A percentile compares a stretch with the other conserved stretches of the same genome.
Conservation (phyloP, 2,797 vertebrate genomes). For the Coendou prehensilis region DNA sequence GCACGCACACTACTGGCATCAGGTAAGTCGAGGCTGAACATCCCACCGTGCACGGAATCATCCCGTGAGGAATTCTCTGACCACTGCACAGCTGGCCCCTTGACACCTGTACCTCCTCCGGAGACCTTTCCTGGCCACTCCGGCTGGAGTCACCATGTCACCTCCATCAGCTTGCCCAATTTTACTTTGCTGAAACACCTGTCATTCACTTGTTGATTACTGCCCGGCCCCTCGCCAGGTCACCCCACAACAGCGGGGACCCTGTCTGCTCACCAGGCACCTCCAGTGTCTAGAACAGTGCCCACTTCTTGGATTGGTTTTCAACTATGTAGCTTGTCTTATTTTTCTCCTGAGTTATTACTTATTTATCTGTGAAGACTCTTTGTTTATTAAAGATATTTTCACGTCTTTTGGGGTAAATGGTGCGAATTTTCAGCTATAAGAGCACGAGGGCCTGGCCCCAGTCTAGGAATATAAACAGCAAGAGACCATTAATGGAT, state of each 20-base stretch:
- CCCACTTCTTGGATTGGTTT: neutral
- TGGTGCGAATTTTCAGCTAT: neutral
- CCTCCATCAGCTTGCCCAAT: neutral
- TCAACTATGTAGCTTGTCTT: neutral
- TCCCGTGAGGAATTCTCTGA: neutral
- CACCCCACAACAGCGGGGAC: neutral
- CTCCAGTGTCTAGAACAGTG: neutral
- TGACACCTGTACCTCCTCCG: neutral
- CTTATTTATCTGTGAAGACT: neutral
- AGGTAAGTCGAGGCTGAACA: neutral
- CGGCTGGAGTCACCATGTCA: fast-evolving
- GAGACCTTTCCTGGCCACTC: neutral
- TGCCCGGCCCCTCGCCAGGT: too few species aligned
- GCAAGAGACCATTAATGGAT: neutral
- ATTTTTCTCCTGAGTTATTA: neutral
- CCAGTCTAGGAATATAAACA: neutral
- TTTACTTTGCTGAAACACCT: neutral
- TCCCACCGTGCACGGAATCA: neutral
- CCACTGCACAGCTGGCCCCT: neutral
- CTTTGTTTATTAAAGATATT: constrained; percentile 22
- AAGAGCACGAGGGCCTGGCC: fast-evolving
- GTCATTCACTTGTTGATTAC: neutral
- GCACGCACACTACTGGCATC: neutral
- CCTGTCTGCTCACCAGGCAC: neutral
- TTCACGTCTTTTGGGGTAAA: neutral